Conservation (phyloP, 2,888 invertebrate species). For the Ormyrus rosae region DNA sequence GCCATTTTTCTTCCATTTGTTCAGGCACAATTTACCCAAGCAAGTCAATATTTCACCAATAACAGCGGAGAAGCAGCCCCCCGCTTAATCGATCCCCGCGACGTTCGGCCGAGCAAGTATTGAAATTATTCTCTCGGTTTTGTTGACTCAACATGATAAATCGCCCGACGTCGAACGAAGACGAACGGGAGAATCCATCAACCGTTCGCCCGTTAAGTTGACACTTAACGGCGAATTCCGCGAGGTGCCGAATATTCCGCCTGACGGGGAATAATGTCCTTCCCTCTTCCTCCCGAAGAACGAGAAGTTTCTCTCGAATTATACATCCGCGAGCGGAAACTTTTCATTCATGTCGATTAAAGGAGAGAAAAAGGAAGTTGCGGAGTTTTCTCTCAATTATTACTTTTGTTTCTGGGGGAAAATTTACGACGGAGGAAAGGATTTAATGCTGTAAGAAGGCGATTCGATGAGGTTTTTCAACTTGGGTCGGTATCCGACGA, state of each 20-base stretch:
- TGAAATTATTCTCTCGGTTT: constrained; percentile 45
- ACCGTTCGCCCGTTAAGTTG: not conserved
- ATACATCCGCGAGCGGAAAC: constrained; percentile 18
- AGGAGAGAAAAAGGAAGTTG: not conserved
- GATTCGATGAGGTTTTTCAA: constrained; percentile 38
- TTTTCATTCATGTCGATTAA: constrained; percentile 55
- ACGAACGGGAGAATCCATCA: constrained; percentile 44
- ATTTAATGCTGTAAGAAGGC: constrained; percentile 29
- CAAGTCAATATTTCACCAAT: constrained; percentile 51
- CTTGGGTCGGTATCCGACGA: constrained; percentile 3
- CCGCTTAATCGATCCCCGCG: constrained; percentile 37
- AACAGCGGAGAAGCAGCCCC: constrained; percentile 16
- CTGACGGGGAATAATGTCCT: constrained; percentile 39
- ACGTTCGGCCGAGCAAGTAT: constrained; percentile 2
- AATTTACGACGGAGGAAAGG: constrained; percentile 41
- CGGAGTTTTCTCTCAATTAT: constrained; percentile 50
- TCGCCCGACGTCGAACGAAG: constrained; percentile 11
- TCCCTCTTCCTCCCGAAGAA: not conserved
- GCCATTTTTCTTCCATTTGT: constrained; percentile 27
- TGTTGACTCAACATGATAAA: constrained; percentile 49
- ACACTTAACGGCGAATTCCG: constrained; percentile 25
- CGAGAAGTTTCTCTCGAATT: not conserved
- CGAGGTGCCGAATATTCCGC: constrained; percentile 38
- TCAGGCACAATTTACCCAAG: constrained; percentile 18
- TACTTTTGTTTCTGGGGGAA: constrained; percentile 49